Base-by-base conservation (phyloP, 2,797 vertebrate species). In the Apogon hyalosoma region DNA sequence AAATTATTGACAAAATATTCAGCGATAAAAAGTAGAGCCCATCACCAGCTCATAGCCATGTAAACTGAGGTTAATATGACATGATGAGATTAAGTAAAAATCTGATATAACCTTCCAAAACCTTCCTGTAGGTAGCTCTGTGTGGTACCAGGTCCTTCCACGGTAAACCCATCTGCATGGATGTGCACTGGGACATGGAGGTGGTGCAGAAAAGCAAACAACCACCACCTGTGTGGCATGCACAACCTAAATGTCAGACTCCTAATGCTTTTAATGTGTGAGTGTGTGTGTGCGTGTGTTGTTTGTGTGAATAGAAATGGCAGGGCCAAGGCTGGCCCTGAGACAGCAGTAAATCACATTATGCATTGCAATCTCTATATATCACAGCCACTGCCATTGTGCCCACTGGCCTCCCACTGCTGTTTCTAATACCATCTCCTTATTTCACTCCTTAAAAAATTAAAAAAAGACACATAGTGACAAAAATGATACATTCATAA, bases 261-360 rank as follows among this genome's bases (percentile, higher is more conserved):
- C 69, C 67, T 73, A 40, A 77, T 83, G 71, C 79, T 77, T 77
- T 77, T 83, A 81, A 82, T 86, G 73, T 8, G 57, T 19, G 45
- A 64, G 59, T 24, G 45, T 12, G 61, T 47, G 11, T 50, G 42
- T 57, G 46, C 57, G 53, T 59, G 55, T 49, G 41, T 31, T 80
- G 47, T 51, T 41, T 79, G 75, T 83, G 79, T 77, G 78, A 75
- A 72, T 83, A 81, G 73, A 84, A 87, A 74, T 72, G 79, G 80
- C 75, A 66, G 56, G 74, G 67, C 72, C 49, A 68, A 75, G 58
- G 57, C 65, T 81, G 73, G 73, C 57, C 69, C 64, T 63, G 76
- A 77, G 72, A 84, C 75, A 61, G 77, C 80, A 77, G 70, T 88
- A 89, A 90, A 90, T 89, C 85, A 83, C 66, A 85, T 87, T 78